These are phyloP conservation scores for Zoanthus solanderi DNA, from an alignment of 92 coral and sea anemone genomes.

Conservation along the genomic window DNA sequence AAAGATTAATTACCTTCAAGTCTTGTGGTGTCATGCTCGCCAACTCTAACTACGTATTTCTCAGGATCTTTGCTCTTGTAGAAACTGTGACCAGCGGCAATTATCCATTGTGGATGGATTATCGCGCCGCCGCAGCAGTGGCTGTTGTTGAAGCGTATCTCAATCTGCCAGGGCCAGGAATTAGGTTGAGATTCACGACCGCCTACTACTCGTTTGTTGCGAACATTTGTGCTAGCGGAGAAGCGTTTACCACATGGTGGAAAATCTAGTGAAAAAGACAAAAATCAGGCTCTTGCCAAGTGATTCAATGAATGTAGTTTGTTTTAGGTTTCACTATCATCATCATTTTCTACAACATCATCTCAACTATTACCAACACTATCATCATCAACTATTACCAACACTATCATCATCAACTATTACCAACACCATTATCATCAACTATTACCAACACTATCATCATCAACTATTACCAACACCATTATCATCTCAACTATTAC, in stretches of 20 bases:
- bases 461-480: too few species aligned
- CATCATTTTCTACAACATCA: background rate
- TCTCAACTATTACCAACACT: too few species aligned
- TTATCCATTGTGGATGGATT: slow-evolving; percentile 82
- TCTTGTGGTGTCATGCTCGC: slow-evolving; percentile 73
- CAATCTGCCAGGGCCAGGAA: slow-evolving; percentile 99
- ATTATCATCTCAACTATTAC: too few species aligned
- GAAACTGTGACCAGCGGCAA: slow-evolving; percentile 93
- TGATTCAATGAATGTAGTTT: too few species aligned
- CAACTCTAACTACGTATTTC: slow-evolving; percentile 73
- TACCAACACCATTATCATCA: too few species aligned
- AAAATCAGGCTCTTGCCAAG: background rate
- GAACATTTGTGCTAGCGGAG: slow-evolving; percentile 50
- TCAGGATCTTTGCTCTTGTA: slow-evolving; percentile 54
- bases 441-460: too few species aligned
- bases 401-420: too few species aligned
- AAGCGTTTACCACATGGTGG: slow-evolving; percentile 84
- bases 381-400: too few species aligned
- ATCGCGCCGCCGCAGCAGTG: slow-evolving; percentile 91
- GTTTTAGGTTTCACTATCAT: background rate
- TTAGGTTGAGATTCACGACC: slow-evolving; percentile 90
- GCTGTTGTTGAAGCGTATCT: slow-evolving; percentile 76
- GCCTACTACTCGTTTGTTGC: slow-evolving; percentile 83
- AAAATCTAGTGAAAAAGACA: slow-evolving; percentile 50
- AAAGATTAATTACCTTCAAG: slow-evolving; percentile 68